phyloP scores from a whole-genome alignment of 1,140 invertebrate genomes.

The Halesus radiatus region DNA sequence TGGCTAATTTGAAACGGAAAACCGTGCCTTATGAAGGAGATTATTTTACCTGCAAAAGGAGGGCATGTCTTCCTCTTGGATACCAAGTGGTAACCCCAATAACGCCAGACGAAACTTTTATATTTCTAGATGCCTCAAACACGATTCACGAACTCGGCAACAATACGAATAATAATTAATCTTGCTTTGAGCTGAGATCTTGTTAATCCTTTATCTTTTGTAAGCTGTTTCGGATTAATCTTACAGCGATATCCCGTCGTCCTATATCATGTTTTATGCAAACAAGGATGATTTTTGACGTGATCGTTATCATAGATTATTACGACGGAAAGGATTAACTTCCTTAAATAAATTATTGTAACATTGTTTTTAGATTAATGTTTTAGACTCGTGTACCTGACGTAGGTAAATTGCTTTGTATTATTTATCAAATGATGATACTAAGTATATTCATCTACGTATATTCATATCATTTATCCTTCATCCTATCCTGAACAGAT shows the following conservation, averaged over 20 bases:
- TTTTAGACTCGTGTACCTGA: neutral
- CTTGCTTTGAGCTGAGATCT: neutral
- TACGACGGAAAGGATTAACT: neutral
- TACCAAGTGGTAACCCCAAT: no score
- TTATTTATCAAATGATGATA: no score
- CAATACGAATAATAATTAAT: slow-evolving; percentile 10
- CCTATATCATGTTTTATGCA: neutral
- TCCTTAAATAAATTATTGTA: neutral
- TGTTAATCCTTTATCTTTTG: neutral
- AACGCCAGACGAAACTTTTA: neutral
- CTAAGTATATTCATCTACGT: no score
- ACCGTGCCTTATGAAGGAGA: no score
- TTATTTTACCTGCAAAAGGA: no score
- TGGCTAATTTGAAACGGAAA: no score
- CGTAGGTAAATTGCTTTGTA: neutral
- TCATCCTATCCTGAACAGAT: no score
- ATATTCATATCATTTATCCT: no score
- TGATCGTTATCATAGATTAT: neutral
- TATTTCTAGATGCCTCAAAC: neutral
- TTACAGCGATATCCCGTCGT: neutral
- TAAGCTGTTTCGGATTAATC: neutral
- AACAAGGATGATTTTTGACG: neutral
- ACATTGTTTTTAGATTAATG: neutral
- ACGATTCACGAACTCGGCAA: slow-evolving; percentile 2
- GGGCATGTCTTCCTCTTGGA: no score